These are phyloP conservation scores for Catostomus latipinnis DNA, from an alignment of 2,797 vertebrate species.

Conservation along the genomic window DNA sequence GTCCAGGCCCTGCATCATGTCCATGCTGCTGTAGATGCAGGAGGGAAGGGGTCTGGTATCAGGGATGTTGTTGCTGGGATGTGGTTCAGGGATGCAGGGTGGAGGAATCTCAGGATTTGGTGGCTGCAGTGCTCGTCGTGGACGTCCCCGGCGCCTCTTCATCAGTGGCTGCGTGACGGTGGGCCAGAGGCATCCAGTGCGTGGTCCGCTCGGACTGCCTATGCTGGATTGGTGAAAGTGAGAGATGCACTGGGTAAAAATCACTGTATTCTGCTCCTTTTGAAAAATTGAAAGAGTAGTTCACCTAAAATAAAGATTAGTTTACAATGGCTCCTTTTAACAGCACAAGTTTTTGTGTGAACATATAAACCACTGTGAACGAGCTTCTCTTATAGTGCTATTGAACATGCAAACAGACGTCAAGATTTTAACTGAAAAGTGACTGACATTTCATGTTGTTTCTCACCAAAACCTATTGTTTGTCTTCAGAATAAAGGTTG, in stretches of 20 bases:
- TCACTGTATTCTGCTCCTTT: background rate
- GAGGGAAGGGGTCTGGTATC: slow-evolving; percentile 82
- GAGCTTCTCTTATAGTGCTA: too few species aligned
- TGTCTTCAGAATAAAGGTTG: too few species aligned
- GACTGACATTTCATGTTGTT: too few species aligned
- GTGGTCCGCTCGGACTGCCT: slow-evolving; percentile 87
- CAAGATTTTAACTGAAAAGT: too few species aligned
- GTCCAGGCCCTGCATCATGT: slow-evolving; percentile 94
- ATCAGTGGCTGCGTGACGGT: slow-evolving; percentile 82
- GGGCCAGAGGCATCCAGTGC: slow-evolving; percentile 85
- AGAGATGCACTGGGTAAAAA: background rate
- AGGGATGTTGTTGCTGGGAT: slow-evolving; percentile 56
- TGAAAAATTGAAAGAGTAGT: background rate
- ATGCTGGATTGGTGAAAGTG: slow-evolving; percentile 71
- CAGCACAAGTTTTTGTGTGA: too few species aligned
- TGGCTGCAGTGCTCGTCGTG: slow-evolving; percentile 86
- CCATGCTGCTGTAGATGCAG: slow-evolving; percentile 82
- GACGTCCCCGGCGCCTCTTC: slow-evolving; percentile 91
- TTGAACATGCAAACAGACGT: too few species aligned
- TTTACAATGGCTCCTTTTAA: too few species aligned
- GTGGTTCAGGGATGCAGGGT: slow-evolving; percentile 45
- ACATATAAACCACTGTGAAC: too few species aligned
- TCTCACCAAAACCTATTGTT: too few species aligned
- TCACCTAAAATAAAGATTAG: too few species aligned
- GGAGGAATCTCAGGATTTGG: slow-evolving; percentile 86